Conservation (phyloP, 2,113 vertebrate genomes). For the Hypanus sabinus region DNA sequence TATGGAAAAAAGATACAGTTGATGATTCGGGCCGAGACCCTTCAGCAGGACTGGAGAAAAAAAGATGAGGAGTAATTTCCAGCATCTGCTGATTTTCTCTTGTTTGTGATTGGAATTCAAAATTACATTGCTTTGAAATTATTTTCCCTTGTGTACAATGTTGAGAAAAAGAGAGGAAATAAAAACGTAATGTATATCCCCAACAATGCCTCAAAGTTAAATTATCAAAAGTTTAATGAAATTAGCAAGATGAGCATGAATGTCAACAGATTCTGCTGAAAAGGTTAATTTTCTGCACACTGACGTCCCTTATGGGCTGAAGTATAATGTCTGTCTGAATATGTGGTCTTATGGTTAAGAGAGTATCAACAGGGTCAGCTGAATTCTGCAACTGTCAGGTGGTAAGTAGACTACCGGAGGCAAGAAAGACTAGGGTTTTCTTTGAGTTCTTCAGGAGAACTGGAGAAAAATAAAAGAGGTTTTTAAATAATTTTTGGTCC, state of each 20-base stretch:
- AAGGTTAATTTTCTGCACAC: neutral
- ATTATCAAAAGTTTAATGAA: neutral
- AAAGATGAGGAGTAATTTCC: no score
- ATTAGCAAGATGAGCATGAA: neutral
- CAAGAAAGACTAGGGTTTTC: neutral
- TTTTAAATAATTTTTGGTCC: neutral
- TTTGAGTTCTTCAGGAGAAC: neutral
- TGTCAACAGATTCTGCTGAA: neutral
- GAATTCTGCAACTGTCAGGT: no score
- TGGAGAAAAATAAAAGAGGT: neutral
- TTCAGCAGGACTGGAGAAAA: no score
- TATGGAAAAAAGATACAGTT: no score
- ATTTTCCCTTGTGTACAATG: neutral
- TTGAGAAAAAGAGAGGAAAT: neutral
- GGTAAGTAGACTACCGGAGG: neutral
- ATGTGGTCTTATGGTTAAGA: neutral
- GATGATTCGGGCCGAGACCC: no score
- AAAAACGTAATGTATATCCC: neutral
- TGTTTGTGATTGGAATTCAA: neutral
- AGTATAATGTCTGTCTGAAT: neutral
- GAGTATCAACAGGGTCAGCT: no score
- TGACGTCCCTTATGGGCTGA: no score
- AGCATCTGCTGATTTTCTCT: no score
- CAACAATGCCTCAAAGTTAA: neutral
- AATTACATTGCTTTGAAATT: neutral